These are phyloP conservation scores for Cancer borealis DNA, from an alignment of 2,888 invertebrate genomes.

Conservation along the genomic window DNA sequence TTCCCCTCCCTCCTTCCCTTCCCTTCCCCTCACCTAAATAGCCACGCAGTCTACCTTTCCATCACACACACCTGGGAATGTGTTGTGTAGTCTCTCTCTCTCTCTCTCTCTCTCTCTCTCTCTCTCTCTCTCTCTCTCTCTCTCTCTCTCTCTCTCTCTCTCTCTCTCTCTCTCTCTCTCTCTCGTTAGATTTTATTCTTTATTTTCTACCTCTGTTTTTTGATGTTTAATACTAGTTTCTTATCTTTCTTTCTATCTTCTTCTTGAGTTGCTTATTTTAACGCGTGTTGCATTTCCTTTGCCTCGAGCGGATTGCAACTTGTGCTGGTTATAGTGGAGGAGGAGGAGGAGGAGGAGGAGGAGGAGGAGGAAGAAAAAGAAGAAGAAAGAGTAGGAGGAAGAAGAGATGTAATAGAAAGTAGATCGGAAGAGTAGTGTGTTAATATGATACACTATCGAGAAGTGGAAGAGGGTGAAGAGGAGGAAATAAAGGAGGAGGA, in stretches of 20 bases:
- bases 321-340: background rate
- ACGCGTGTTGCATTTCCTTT: background rate
- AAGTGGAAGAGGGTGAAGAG: background rate
- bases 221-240: background rate
- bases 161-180: background rate
- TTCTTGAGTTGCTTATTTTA: background rate
- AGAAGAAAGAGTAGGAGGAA: background rate
- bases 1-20: background rate
- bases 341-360: too few species aligned
- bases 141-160: background rate
- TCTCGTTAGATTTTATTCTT: background rate
- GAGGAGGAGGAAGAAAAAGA: too few species aligned
- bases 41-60: slow-evolving; percentile 14
- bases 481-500: background rate
- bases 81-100: background rate
- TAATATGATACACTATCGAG: background rate
- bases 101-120: background rate
- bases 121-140: background rate
- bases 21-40: background rate
- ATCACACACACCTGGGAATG: too few species aligned
- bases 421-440: slow-evolving; percentile 18
- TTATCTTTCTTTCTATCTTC: background rate
- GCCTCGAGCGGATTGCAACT: background rate
- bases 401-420: background rate
- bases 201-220: background rate